Evolutionary conservation across 2,888 invertebrate genomes (phyloP).

Genomic region (Eupithecia inturbata): DNA sequence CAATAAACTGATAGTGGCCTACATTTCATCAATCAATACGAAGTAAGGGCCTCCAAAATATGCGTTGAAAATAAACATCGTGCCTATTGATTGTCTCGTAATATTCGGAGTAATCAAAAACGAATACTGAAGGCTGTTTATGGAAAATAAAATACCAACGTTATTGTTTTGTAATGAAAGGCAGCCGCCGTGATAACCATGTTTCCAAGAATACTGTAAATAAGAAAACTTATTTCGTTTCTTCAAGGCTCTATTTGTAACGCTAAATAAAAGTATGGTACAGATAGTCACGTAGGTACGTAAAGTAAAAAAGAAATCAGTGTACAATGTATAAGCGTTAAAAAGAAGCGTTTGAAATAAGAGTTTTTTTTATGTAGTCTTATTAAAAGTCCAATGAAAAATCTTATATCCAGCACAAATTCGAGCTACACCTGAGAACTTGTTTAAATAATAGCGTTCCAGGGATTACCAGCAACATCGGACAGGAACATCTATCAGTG

Average conservation of each 20-base stretch:
- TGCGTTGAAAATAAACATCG: constrained; percentile 55
- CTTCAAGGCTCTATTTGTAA: no score
- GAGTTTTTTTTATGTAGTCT: neutral
- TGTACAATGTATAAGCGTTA: neutral
- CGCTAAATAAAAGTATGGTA: neutral
- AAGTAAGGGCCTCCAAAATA: constrained; percentile 57
- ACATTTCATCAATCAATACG: constrained; percentile 71
- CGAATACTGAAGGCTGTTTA: constrained; percentile 2
- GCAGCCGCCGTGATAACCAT: neutral
- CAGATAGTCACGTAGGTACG: neutral
- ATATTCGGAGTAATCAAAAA: constrained; percentile 14
- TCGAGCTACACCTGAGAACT: constrained; percentile 24
- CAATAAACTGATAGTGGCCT: constrained; percentile 67
- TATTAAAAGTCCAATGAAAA: neutral
- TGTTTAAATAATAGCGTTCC: constrained; percentile 31
- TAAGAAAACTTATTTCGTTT: neutral
- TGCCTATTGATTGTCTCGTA: constrained; percentile 52
- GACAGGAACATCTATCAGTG: constrained; percentile 59
- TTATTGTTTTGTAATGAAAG: neutral
- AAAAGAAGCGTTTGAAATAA: neutral
- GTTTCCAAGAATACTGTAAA: neutral
- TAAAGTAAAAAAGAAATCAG: neutral
- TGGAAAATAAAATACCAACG: constrained; percentile 4
- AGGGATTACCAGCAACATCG: constrained; percentile 31
- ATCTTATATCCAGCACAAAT: neutral